Base-by-base conservation (phyloP, 2,797 vertebrate species). In the Acanthornis magna region DNA sequence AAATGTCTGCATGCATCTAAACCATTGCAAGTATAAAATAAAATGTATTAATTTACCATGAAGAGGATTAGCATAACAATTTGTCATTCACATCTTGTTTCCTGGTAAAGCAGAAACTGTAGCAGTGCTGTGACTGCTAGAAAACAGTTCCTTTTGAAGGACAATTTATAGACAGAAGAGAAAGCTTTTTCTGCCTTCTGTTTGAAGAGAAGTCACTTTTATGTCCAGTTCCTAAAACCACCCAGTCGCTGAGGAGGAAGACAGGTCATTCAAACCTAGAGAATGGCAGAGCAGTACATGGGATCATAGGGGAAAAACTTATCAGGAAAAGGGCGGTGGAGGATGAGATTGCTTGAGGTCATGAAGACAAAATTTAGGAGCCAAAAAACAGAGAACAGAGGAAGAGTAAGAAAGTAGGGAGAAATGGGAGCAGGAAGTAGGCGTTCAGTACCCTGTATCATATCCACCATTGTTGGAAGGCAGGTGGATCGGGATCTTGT, bases 301-400 rank as follows among this genome's bases (percentile, higher is more conserved):
- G 17, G 13, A 72, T 20, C 3, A 0, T 18, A 30, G 9, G 21
- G 20, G 21, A 62, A 53, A 13, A 87, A 21, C 5, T 43, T 40
- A 29, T 36, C 2, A 75, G n/a, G 48, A 67, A 58, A 36, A 82
- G 8, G 16, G 14, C 0, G 0, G 42, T 20, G 12, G 38, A 61
- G 21, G 10, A 79, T 53, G 18, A 43, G 61, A 40, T 29, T 87
- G 7, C 25, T 14, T 70, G 55, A 87, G 47, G 18, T 85, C 19
- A 32, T 40, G 43, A 91, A 67, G 25, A 62, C 2, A 11, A 95
- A 82, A 19, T 54, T 47, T 58, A 65, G 47, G 25, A 91, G 18
- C 3, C 27, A 70, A 38, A 72, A 70, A 65, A 92, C 6, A 70
- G 26, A 72, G 42, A 85, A 67, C 2, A 71, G 13, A 70, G 20